Evolutionary conservation across 2,888 invertebrate genomes (phyloP).

Genomic region (Stenchaetothrips biformis): DNA sequence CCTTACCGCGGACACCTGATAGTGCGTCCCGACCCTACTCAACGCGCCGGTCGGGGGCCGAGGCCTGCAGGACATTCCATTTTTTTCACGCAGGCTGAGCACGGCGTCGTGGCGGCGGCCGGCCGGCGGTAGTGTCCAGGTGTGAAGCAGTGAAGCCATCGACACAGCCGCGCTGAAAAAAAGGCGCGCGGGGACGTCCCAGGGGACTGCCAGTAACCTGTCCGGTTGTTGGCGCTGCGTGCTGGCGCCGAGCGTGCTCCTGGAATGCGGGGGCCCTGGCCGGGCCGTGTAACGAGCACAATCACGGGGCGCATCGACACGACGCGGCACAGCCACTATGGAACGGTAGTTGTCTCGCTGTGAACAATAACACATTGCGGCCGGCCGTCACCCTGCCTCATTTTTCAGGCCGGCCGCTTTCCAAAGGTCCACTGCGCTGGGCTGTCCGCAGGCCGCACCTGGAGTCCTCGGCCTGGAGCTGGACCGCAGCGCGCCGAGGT

Average conservation of each 20-base stretch:
- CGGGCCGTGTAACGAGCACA: too few species aligned
- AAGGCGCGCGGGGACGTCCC: too few species aligned
- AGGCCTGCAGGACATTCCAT: background rate
- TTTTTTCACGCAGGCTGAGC: background rate
- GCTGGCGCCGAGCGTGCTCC: too few species aligned
- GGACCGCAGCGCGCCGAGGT: background rate
- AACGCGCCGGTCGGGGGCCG: background rate
- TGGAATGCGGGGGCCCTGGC: too few species aligned
- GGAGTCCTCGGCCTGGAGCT: background rate
- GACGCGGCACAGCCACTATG: background rate
- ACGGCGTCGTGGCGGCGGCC: background rate
- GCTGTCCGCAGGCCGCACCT: background rate
- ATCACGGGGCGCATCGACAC: too few species aligned
- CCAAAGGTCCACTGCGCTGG: background rate
- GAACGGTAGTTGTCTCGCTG: conserved; percentile 3
- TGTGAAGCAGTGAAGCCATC: background rate
- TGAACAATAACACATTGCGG: background rate
- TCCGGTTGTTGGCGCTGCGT: too few species aligned
- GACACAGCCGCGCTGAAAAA: background rate
- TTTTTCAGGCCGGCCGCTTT: background rate
- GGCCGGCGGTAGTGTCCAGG: background rate
- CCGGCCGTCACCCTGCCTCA: background rate
- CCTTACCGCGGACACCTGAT: background rate
- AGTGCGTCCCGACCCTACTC: background rate
- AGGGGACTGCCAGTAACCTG: too few species aligned